Percentiles rank a stretch among this genome's conserved stretches.
Evolutionary conservation across 2,797 vertebrate genomes (phyloP).

Genomic region (Epinephelus awoara): DNA sequence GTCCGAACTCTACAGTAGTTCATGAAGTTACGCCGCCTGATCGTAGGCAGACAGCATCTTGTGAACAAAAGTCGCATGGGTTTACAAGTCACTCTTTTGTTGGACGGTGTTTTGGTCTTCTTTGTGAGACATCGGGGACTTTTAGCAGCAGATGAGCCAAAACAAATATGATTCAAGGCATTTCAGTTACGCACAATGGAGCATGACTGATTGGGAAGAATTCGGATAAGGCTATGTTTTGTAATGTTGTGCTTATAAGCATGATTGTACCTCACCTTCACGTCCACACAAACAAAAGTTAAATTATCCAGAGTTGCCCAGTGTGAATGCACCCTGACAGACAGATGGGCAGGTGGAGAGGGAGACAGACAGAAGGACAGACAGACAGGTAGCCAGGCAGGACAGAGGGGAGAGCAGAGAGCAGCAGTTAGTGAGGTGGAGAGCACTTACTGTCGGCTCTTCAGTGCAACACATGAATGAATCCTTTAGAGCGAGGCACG

Average conservation of each 20-base stretch:
- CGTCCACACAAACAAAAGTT: constrained; percentile 10
- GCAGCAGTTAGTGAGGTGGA: constrained; percentile 87
- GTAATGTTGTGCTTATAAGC: constrained; percentile 29
- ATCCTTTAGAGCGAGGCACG: constrained; percentile 74
- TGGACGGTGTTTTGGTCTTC: constrained; percentile 29
- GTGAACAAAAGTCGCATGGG: constrained; percentile 37
- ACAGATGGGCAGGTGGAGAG: constrained; percentile 63
- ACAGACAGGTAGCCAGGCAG: constrained; percentile 52
- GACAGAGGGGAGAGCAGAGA: constrained; percentile 58
- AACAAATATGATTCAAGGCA: constrained; percentile 43
- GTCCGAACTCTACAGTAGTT: constrained; percentile 29
- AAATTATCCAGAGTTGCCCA: constrained; percentile 1
- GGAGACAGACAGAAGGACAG: constrained; percentile 38
- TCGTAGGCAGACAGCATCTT: constrained; percentile 21
- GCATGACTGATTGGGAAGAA: constrained; percentile 45
- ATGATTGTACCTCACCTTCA: constrained; percentile 9
- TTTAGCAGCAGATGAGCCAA: constrained; percentile 43
- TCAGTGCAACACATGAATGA: constrained; percentile 79
- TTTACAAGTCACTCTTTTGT: constrained; percentile 24
- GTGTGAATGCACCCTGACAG: constrained; percentile 32
- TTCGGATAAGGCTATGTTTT: constrained; percentile 26
- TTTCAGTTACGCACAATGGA: constrained; percentile 28
- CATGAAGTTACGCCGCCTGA: constrained; percentile 17
- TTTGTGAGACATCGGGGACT: constrained; percentile 18
- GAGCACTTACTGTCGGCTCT: constrained; percentile 82